Percentiles rank a stretch among this genome's conserved stretches.
These are phyloP conservation scores for Solea solea DNA, from an alignment of 2,113 vertebrate genomes.

Conservation along the genomic window DNA sequence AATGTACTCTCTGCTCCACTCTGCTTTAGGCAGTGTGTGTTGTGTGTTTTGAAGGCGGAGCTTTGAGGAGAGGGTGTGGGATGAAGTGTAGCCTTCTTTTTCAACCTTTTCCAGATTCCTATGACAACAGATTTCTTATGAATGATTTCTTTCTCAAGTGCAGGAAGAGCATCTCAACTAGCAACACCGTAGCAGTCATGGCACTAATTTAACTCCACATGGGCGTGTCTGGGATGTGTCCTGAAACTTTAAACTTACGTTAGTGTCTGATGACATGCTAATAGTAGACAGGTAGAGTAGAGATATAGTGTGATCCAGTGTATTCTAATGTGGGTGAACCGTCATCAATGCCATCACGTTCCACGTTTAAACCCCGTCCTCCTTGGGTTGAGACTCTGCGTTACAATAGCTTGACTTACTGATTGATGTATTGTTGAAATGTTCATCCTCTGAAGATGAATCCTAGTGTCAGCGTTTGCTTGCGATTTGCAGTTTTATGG, in stretches of 20 bases:
- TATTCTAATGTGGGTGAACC: not conserved
- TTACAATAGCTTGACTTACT: slow-evolving; percentile 6
- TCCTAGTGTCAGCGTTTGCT: slow-evolving; percentile 6
- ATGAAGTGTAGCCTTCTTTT: too few relatives aligned
- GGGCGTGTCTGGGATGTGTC: not conserved
- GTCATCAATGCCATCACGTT: slow-evolving; percentile 26
- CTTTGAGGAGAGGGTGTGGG: too few relatives aligned
- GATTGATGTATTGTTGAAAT: slow-evolving; percentile 19
- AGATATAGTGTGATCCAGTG: slow-evolving; percentile 30
- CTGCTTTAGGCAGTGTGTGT: too few relatives aligned
- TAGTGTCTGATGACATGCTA: too few relatives aligned
- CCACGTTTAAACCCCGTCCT: not conserved
- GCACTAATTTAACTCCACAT: slow-evolving; percentile 12
- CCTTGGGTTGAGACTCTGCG: not conserved
- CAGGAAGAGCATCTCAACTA: too few relatives aligned
- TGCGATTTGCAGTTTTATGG: slow-evolving; percentile 12
- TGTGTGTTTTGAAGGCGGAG: too few relatives aligned
- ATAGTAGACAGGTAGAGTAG: not conserved
- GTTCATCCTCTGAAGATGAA: slow-evolving; percentile 24
- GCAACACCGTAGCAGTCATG: not conserved
- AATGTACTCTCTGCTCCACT: too few relatives aligned
- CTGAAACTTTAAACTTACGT: not conserved
- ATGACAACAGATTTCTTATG: too few relatives aligned
- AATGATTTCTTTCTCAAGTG: too few relatives aligned
- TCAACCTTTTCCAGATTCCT: too few relatives aligned